phyloP scores from a whole-genome alignment of 2,888 invertebrate genomes.

The Leucophenga maculata region DNA sequence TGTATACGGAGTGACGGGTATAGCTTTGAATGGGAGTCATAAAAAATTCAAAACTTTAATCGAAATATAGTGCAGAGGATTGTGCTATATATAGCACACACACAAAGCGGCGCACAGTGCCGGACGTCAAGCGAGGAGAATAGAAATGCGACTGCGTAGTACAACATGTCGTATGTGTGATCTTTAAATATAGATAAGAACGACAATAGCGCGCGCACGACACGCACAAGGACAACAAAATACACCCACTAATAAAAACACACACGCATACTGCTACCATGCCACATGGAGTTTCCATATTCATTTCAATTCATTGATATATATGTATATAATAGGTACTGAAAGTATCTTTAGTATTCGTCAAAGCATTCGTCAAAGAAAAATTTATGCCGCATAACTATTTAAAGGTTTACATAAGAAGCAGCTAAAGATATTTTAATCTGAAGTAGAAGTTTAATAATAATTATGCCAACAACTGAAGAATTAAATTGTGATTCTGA shows the following conservation, averaged over 20 bases:
- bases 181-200: slow-evolving; percentile 51
- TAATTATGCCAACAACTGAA: too few relatives aligned
- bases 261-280: neutral
- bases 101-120: neutral
- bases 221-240: neutral
- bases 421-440: too few relatives aligned
- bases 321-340: too few relatives aligned
- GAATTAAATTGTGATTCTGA: too few relatives aligned
- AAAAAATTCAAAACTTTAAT: slow-evolving; percentile 61
- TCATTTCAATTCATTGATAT: too few relatives aligned
- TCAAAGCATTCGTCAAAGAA: too few relatives aligned
- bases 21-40: neutral
- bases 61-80: slow-evolving; percentile 54
- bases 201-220: neutral
- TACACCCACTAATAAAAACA: neutral
- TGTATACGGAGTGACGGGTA: neutral
- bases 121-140: slow-evolving; percentile 3
- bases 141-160: neutral
- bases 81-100: slow-evolving; percentile 31
- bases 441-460: too few relatives aligned
- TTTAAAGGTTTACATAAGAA: too few relatives aligned
- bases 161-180: slow-evolving; percentile 43
- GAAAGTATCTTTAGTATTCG: too few relatives aligned
- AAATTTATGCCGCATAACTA: too few relatives aligned
- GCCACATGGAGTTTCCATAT: too few relatives aligned